phyloP scores from a whole-genome alignment of 2,797 vertebrate genomes.

The Tamandua tetradactyla region DNA sequence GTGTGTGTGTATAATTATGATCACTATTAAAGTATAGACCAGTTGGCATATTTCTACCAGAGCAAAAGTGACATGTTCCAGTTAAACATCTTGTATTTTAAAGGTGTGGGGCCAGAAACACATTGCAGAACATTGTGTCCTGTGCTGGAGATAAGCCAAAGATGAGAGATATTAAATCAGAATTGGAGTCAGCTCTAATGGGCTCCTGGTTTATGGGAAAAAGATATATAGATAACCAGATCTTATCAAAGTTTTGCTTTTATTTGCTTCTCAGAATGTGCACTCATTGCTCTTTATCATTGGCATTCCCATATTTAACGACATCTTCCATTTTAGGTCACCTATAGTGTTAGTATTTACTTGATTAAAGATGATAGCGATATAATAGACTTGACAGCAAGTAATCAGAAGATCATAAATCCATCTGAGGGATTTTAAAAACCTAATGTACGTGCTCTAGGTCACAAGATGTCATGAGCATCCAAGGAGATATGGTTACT shows the following conservation, averaged over 20 bases:
- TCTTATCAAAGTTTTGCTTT: neutral
- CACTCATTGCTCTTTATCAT: neutral
- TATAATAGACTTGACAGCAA: neutral
- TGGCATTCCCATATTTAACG: neutral
- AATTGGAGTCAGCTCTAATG: neutral
- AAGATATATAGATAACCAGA: neutral
- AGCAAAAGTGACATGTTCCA: neutral
- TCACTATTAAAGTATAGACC: neutral
- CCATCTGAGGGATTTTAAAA: neutral
- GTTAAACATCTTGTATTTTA: neutral
- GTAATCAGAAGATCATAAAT: neutral
- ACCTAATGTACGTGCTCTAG: neutral
- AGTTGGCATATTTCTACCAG: constrained; percentile 4
- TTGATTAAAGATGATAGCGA: neutral
- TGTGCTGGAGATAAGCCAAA: neutral
- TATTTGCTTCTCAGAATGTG: neutral
- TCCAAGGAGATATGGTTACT: neutral
- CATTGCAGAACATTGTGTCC: neutral
- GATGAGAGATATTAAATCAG: neutral
- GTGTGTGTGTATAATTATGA: neutral
- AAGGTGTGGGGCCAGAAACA: neutral
- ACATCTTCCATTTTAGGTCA: neutral
- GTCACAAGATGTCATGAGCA: neutral
- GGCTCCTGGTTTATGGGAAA: neutral
- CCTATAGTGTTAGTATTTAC: neutral